Evolutionary conservation across 2,113 vertebrate genomes (phyloP).

Genomic region (Paracanthobrama guichenoti): DNA sequence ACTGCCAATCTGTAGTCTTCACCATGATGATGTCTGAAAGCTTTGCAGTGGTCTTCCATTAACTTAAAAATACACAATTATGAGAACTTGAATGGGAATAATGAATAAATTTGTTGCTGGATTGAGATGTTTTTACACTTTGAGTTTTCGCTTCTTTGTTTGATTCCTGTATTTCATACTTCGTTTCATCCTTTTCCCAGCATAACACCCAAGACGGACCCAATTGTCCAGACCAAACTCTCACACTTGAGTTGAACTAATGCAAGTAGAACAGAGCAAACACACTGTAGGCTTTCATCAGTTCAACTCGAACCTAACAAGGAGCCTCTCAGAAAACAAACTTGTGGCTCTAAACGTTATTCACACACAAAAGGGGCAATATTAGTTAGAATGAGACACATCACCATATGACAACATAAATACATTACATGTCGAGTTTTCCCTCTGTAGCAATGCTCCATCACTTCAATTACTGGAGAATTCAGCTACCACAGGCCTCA

Average conservation of each 20-base stretch:
- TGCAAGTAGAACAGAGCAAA: slow-evolving; percentile 28
- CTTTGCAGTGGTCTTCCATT: slow-evolving; percentile 1
- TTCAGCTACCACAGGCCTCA: slow-evolving; percentile 43
- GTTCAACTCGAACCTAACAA: slow-evolving; percentile 21
- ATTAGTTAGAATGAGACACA: slow-evolving; percentile 1
- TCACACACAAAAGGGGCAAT: not conserved
- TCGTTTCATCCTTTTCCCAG: slow-evolving; percentile 33
- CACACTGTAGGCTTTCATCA: slow-evolving; percentile 27
- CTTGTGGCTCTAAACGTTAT: slow-evolving; percentile 8
- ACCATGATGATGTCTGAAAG: not conserved
- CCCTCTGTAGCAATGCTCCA: slow-evolving; percentile 12
- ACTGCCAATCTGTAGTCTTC: slow-evolving; percentile 26
- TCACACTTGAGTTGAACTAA: slow-evolving; percentile 40
- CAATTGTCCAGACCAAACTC: slow-evolving; percentile 36
- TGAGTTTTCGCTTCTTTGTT: not conserved
- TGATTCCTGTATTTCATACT: not conserved
- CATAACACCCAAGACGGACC: not conserved
- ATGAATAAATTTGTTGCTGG: not conserved
- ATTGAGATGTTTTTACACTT: not conserved
- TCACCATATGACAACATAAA: slow-evolving; percentile 16
- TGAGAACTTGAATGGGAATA: not conserved
- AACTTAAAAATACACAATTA: slow-evolving; percentile 14
- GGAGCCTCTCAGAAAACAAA: slow-evolving; percentile 36
- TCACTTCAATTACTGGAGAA: slow-evolving; percentile 46
- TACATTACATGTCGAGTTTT: slow-evolving; percentile 9